Conservation (phyloP, 2,113 vertebrate species). For the Perca flavescens region DNA sequence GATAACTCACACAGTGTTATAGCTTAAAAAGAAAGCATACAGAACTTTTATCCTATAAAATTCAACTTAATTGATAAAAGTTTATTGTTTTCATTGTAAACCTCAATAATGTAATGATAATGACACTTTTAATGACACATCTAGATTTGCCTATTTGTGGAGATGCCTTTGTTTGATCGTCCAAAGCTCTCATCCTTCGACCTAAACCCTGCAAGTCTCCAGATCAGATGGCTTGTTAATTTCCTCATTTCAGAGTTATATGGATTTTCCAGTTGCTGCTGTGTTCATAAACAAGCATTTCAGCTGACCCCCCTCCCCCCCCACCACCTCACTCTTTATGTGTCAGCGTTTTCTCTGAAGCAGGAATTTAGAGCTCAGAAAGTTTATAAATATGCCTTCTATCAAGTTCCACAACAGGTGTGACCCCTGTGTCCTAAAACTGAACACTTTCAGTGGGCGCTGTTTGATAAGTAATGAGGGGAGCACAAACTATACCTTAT, state of each 20-base stretch:
- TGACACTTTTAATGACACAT: conserved; percentile 22
- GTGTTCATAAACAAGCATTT: conserved; percentile 98
- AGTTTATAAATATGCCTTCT: conserved; percentile 99
- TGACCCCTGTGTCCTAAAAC: conserved; percentile 99
- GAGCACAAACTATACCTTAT: conserved; percentile 48
- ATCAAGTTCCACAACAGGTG: conserved; percentile 99
- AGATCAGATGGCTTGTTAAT: conserved; percentile 90
- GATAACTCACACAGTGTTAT: conserved; percentile 9
- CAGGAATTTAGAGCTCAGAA: conserved; percentile 98
- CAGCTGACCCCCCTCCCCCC: conserved; percentile 83
- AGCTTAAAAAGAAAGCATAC: conserved; percentile 30
- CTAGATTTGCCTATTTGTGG: not conserved
- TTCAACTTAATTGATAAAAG: conserved; percentile 16
- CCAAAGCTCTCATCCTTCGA: conserved; percentile 30
- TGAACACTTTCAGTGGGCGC: conserved; percentile 95
- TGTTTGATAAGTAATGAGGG: conserved; percentile 50
- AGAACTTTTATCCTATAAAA: conserved; percentile 18
- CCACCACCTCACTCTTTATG: conserved; percentile 82
- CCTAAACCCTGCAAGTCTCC: conserved; percentile 54
- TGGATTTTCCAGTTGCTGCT: conserved; percentile 94
- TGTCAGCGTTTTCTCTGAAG: conserved; percentile 95
- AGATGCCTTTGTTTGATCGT: conserved; percentile 20
- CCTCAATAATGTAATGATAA: conserved; percentile 18
- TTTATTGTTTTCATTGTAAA: conserved; percentile 5
- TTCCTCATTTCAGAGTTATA: conserved; percentile 94